These are phyloP conservation scores for Myocastor coypus DNA, from an alignment of 2,113 vertebrate species.

Conservation along the genomic window DNA sequence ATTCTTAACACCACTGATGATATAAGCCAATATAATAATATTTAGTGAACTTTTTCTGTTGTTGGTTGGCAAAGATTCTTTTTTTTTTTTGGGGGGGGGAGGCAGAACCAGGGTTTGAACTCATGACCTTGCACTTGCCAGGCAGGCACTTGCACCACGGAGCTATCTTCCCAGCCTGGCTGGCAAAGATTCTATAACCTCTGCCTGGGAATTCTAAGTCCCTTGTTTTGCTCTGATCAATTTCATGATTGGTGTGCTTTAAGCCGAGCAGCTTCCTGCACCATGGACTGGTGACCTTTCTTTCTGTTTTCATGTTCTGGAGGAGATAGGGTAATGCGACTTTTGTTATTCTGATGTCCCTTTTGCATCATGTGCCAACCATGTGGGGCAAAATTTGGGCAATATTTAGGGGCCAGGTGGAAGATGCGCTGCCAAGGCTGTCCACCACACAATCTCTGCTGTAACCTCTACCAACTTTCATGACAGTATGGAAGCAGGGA, in stretches of 20 bases:
- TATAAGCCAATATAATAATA: not conserved
- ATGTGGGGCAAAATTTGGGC: not conserved
- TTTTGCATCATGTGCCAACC: not conserved
- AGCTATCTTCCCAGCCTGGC: not conserved
- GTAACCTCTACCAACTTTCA: not conserved
- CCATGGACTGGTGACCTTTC: not conserved
- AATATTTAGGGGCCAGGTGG: not conserved
- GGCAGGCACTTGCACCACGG: no score
- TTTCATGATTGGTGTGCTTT: not conserved
- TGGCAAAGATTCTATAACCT: not conserved
- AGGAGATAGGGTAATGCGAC: not conserved
- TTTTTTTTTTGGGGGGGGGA: no score
- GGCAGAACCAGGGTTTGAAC: no score
- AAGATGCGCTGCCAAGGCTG: not conserved
- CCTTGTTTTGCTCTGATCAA: not conserved
- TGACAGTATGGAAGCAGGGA: not conserved
- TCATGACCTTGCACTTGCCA: no score
- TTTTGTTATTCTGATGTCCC: accelerated
- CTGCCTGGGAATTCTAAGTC: not conserved
- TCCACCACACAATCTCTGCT: not conserved
- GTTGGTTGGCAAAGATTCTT: not conserved
- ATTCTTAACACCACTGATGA: not conserved
- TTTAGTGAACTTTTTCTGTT: not conserved
- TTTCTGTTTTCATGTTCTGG: not conserved
- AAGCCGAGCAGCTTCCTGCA: not conserved